Base-by-base conservation (phyloP, 53 echinoderm and acorn worm genomes). In the Paracentrotus lividus region DNA sequence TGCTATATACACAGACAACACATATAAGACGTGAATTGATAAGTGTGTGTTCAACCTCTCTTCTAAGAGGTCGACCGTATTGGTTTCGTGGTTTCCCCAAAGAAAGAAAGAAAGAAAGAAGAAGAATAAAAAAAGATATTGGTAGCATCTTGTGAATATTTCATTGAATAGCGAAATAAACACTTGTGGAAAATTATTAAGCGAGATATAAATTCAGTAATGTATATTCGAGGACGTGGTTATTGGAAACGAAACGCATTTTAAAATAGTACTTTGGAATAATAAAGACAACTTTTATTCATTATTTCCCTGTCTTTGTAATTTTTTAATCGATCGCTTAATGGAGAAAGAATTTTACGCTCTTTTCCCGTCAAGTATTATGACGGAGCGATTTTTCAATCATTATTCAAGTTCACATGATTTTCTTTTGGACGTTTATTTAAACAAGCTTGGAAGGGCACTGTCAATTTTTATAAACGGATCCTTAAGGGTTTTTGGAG, bases 11-110 rank as follows among this genome's bases (percentile, higher is more conserved):
- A 75, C 90, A 72, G 29, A 51, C 90, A 51, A 12, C 53, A 49
- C 34, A 31, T 23, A 33, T 2, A 72, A 51, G 72, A 69, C 13
- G 45, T 44, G 51, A 49, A 16, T 51, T 12, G 36, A 88, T 45
- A 72, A 90, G 90, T 90, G 90, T 90, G 90, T 90, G 72, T 72
- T 18, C 52, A 90, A 90, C 68, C 90, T 49, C 49, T 49, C 69
- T 90, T 90, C 1, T 49, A 42, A 2, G 24, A 45, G 89, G 89
- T 89, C 89, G 44, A 27, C 14, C 47, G 75, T 32, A 72, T 49
- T 16, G 90, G 69, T 47, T 90, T 53, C 38, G 47, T 14, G 65
- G 89, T 64, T 45, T 57, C 57, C 34, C 65, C 23, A 2, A 61
- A 27, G 27, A 89, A 45, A 65, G 54, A 49, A 52, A 27, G 0